These are phyloP conservation scores for Sphaerolaimus hirsutus DNA, from an alignment of 2,888 invertebrate species.

Conservation along the genomic window DNA sequence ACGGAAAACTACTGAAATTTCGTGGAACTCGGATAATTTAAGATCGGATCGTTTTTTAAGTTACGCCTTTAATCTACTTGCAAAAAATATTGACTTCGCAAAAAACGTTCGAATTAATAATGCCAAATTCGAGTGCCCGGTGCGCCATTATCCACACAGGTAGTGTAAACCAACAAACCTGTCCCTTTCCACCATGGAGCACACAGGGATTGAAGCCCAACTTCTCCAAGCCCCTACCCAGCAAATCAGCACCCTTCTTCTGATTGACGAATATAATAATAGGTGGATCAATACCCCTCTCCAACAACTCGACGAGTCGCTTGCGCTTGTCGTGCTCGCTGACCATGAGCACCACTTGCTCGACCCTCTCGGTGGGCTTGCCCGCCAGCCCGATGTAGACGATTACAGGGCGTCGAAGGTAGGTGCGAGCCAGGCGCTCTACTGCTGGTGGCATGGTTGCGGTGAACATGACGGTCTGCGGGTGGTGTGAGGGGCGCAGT, in stretches of 20 bases:
- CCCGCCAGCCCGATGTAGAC: slow-evolving; percentile 90
- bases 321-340: slow-evolving; percentile 77
- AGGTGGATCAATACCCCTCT: slow-evolving; percentile 72
- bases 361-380: slow-evolving; percentile 85
- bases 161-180: too few relatives aligned
- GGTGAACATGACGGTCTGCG: slow-evolving; percentile 96
- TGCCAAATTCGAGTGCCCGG: too few relatives aligned
- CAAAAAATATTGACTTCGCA: too few relatives aligned
- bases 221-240: slow-evolving; percentile 57
- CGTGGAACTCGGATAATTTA: too few relatives aligned
- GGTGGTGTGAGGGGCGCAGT: too few relatives aligned
- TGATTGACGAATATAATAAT: slow-evolving; percentile 99
- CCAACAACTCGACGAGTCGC: slow-evolving; percentile 75
- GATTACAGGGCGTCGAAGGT: slow-evolving; percentile 77
- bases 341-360: slow-evolving; percentile 84
- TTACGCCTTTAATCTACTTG: too few relatives aligned
- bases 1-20: too few relatives aligned
- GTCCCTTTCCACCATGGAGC: slow-evolving; percentile 93
- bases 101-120: too few relatives aligned
- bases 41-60: too few relatives aligned
- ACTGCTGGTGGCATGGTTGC: slow-evolving; percentile 98
- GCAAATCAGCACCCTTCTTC: slow-evolving; percentile 93
- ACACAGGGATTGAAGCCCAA: slow-evolving; percentile 70
- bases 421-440: slow-evolving; percentile 74
- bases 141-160: too few relatives aligned